These are phyloP conservation scores for Cephus spinipes DNA, from an alignment of 2,888 invertebrate genomes.

Conservation along the genomic window DNA sequence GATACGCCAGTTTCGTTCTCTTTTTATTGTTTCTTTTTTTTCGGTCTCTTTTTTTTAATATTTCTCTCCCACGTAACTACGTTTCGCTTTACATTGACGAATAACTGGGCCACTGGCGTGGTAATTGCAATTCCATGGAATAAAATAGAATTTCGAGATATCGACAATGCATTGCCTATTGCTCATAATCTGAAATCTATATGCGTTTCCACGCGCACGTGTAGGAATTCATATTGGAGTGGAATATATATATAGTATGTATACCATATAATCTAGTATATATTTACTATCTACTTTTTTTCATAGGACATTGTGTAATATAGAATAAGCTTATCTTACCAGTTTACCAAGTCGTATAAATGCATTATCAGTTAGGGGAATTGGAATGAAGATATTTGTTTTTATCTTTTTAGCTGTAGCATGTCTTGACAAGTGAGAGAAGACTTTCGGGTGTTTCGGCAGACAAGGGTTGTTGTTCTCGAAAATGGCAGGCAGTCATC, in stretches of 20 bases:
- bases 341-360: not conserved
- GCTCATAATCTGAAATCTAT: not conserved
- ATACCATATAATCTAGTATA: not conserved
- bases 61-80: not conserved
- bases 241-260: too few relatives aligned
- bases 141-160: not conserved
- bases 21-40: not conserved
- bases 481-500: conserved; percentile 64
- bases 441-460: conserved; percentile 54
- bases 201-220: not conserved
- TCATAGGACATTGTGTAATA: not conserved
- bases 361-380: not conserved
- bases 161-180: not conserved
- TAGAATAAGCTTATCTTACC: not conserved
- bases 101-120: not conserved
- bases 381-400: conserved; percentile 8
- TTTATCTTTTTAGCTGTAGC: conserved; percentile 56
- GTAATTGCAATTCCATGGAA: not conserved
- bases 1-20: not conserved
- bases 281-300: not conserved
- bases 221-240: not conserved
- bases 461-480: conserved; percentile 52
- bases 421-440: conserved; percentile 65
- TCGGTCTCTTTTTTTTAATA: not conserved
- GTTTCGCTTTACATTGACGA: not conserved